phyloP scores from a whole-genome alignment of 30 jellyfish, hydroid and myxozoan species.

The Turritopsis dohrnii region DNA sequence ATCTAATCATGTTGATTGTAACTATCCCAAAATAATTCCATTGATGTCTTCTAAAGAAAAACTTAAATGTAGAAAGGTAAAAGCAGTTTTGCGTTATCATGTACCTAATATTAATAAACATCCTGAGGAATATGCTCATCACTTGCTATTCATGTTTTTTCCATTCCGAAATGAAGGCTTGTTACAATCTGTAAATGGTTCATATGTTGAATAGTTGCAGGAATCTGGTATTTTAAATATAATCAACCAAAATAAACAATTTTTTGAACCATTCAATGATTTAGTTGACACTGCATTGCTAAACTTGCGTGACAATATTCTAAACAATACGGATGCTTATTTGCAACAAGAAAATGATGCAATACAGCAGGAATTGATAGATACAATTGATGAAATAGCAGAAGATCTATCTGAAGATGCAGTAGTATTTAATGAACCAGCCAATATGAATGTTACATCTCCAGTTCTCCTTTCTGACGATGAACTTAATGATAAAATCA shows the following conservation, averaged over 20 bases:
- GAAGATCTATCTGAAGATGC: background rate
- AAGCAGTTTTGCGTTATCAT: slow-evolving; percentile 31
- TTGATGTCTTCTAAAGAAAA: slow-evolving; percentile 19
- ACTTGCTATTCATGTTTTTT: slow-evolving; percentile 24
- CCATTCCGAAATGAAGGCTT: slow-evolving; percentile 11
- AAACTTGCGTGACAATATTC: background rate
- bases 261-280: slow-evolving; percentile 16
- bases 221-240: background rate
- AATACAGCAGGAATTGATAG: background rate
- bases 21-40: slow-evolving; percentile 10
- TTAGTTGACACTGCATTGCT: slow-evolving; percentile 14
- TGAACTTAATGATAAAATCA: background rate
- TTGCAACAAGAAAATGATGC: slow-evolving; percentile 7
- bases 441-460: background rate
- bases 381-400: slow-evolving; percentile 7
- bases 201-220: background rate
- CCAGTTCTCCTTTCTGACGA: slow-evolving; percentile 4
- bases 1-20: background rate
- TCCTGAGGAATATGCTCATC: slow-evolving; percentile 30
- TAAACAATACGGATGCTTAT: background rate
- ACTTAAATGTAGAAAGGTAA: slow-evolving; percentile 15
- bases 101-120: slow-evolving; percentile 14
- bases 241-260: background rate
- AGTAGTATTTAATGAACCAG: background rate
- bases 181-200: background rate